Evolutionary conservation across 1,140 invertebrate species (phyloP).

Genomic region (Calephelis virginiensis): DNA sequence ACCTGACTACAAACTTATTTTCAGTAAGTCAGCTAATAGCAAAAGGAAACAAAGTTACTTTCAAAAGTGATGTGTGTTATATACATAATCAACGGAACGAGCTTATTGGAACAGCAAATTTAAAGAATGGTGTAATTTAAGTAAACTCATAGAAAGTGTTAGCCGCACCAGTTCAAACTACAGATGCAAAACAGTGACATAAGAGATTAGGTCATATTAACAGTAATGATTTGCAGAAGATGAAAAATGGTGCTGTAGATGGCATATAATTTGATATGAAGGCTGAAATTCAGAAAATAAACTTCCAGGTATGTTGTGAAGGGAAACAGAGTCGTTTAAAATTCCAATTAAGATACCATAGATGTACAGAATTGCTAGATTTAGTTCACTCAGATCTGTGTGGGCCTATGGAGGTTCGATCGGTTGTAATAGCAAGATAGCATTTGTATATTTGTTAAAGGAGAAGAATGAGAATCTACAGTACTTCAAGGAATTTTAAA

Average conservation of each 20-base stretch:
- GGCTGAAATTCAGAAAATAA: conserved; percentile 21
- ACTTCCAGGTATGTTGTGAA: conserved; percentile 33
- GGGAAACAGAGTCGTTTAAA: conserved; percentile 24
- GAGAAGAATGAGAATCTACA: too few species aligned
- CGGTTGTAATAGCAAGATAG: conserved; percentile 19
- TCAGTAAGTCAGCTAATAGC: conserved; percentile 4
- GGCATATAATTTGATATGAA: conserved; percentile 26
- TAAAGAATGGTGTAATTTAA: too few species aligned
- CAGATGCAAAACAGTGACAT: conserved; percentile 25
- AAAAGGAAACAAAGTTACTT: conserved; percentile 4
- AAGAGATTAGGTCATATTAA: conserved; percentile 34
- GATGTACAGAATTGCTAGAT: conserved; percentile 20
- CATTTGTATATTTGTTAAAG: conserved; percentile 29
- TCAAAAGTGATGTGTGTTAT: too few species aligned
- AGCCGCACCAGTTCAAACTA: conserved; percentile 3
- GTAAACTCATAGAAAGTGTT: not conserved
- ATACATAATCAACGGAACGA: not conserved
- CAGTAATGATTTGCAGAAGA: conserved; percentile 26
- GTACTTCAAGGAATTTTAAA: too few species aligned
- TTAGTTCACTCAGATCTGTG: conserved; percentile 23
- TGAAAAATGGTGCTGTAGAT: conserved; percentile 31
- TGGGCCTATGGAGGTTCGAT: conserved; percentile 20
- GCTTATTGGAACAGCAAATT: conserved; percentile 1
- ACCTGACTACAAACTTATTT: conserved; percentile 1
- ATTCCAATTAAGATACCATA: conserved; percentile 18